Evolutionary conservation across 1,140 invertebrate genomes (phyloP).

Genomic region (Drosophila punjabiensis): DNA sequence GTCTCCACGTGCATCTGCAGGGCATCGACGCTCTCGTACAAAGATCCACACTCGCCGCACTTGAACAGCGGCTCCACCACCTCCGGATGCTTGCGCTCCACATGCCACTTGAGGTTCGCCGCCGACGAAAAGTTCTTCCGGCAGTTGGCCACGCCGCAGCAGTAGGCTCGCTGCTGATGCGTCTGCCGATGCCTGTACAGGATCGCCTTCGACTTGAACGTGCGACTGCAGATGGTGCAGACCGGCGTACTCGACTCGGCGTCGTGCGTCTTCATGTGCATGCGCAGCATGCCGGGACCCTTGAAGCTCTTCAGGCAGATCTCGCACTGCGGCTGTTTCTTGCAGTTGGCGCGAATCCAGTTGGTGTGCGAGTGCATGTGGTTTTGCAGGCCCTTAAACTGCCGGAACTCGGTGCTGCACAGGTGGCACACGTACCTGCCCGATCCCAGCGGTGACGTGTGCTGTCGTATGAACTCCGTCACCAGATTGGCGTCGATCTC

Average conservation of each 20-base stretch:
- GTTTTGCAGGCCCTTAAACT: slow-evolving; percentile 87
- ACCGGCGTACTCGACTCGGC: slow-evolving; percentile 86
- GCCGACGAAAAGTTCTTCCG: slow-evolving; percentile 79
- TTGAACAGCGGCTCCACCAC: slow-evolving; percentile 66
- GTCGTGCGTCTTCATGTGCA: slow-evolving; percentile 88
- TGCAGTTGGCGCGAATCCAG: slow-evolving; percentile 88
- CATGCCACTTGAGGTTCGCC: slow-evolving; percentile 71
- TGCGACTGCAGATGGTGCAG: slow-evolving; percentile 87
- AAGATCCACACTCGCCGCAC: slow-evolving; percentile 72
- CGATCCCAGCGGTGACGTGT: slow-evolving; percentile 78
- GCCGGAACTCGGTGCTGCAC: slow-evolving; percentile 88
- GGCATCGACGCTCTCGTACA: slow-evolving; percentile 66
- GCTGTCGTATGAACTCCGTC: slow-evolving; percentile 79
- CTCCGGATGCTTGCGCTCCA: slow-evolving; percentile 78
- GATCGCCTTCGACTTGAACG: slow-evolving; percentile 87
- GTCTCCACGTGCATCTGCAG: slow-evolving; percentile 77
- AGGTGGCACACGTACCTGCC: slow-evolving; percentile 87
- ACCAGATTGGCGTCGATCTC: slow-evolving; percentile 80
- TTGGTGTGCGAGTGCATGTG: slow-evolving; percentile 87
- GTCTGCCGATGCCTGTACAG: slow-evolving; percentile 87
- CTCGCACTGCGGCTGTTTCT: slow-evolving; percentile 87
- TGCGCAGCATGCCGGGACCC: slow-evolving; percentile 88
- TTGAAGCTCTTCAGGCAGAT: slow-evolving; percentile 87
- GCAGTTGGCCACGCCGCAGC: slow-evolving; percentile 78
- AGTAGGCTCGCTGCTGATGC: slow-evolving; percentile 85